phyloP scores from a whole-genome alignment of 2,797 vertebrate genomes.

The Myiotriccus ornatus region DNA sequence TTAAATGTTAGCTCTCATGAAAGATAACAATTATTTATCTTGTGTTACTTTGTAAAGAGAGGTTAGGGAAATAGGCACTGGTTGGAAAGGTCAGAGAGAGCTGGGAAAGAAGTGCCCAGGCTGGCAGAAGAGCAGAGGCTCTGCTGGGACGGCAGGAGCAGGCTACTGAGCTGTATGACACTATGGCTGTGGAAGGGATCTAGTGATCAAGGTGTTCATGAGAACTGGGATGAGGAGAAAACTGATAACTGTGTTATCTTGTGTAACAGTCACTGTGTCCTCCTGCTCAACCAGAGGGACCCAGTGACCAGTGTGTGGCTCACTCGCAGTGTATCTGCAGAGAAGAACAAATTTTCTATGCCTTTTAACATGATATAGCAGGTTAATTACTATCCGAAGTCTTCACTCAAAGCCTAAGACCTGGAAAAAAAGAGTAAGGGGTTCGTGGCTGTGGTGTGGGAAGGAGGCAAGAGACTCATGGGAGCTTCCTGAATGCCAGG shows the following conservation, averaged over 20 bases:
- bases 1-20: neutral
- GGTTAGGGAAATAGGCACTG: neutral
- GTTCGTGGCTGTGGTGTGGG: neutral
- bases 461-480: neutral
- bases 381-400: neutral
- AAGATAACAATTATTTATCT: neutral
- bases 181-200: neutral
- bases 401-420: neutral
- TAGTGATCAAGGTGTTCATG: neutral
- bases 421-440: neutral
- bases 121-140: neutral
- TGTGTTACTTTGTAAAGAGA: neutral
- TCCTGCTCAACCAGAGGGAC: neutral
- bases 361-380: neutral
- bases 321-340: neutral
- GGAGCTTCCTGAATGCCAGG: neutral
- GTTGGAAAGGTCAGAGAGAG: neutral
- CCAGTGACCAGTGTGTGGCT: accelerated
- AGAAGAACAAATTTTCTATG: neutral
- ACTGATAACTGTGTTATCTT: accelerated
- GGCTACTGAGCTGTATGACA: neutral
- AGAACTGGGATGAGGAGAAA: neutral
- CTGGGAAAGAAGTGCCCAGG: neutral
- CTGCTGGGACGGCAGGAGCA: neutral
- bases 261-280: accelerated